Evolutionary conservation across 2,797 vertebrate genomes (phyloP).

Genomic region (Molossus molossus): DNA sequence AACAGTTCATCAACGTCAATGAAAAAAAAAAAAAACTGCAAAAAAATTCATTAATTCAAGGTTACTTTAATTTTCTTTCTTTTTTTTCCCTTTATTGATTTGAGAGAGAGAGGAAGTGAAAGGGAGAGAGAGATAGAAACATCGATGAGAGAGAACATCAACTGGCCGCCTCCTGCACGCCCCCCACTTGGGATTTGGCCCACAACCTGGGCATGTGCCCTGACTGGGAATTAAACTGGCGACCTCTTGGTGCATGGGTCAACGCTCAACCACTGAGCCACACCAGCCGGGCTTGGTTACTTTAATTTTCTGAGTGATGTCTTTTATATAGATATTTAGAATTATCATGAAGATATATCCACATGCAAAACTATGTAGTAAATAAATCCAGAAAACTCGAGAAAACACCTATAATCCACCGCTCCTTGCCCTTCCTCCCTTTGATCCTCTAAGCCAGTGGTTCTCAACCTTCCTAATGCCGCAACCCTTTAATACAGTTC

Average conservation of each 20-base stretch:
- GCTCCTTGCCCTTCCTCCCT: not conserved
- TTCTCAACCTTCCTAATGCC: no score
- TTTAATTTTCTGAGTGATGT: not conserved
- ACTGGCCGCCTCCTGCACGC: not conserved
- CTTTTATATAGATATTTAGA: not conserved
- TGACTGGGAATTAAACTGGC: not conserved
- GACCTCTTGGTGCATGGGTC: no score
- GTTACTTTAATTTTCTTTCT: not conserved
- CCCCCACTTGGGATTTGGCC: not conserved
- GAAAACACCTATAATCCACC: not conserved
- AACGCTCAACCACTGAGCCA: not conserved
- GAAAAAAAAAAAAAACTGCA: constrained; percentile 2
- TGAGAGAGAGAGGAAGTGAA: not conserved
- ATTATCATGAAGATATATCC: not conserved
- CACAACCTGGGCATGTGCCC: not conserved
- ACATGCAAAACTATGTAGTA: not conserved
- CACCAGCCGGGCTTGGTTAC: not conserved
- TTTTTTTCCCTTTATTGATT: not conserved
- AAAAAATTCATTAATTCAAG: not conserved
- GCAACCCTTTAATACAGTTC: no score
- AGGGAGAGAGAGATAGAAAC: not conserved
- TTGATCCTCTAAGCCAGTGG: not conserved
- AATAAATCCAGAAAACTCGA: constrained; percentile 30
- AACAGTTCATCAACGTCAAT: not conserved
- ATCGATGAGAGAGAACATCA: not conserved